Evolutionary conservation across 2,888 invertebrate genomes (phyloP).

Genomic region (Ctena decussata): DNA sequence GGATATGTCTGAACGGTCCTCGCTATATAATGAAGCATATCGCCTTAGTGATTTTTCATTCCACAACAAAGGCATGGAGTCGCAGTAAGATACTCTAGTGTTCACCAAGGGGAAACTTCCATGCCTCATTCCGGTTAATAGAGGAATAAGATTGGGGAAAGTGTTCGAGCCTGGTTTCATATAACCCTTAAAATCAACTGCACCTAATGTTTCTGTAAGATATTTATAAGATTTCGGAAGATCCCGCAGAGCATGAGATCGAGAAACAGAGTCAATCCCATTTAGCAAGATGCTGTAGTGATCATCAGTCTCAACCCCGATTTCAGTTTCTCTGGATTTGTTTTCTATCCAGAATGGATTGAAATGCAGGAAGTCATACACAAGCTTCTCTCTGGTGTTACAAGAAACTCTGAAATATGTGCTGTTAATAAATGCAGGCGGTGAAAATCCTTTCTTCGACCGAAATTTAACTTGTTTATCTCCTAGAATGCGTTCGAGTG

Average conservation of each 20-base stretch:
- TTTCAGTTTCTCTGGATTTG: neutral
- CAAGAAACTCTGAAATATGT: constrained; percentile 43
- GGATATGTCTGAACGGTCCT: constrained; percentile 92
- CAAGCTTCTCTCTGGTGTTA: neutral
- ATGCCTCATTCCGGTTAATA: constrained; percentile 55
- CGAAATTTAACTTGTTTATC: constrained; percentile 25
- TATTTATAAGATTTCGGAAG: constrained; percentile 61
- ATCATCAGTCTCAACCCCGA: constrained; percentile 38
- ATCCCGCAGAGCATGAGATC: constrained; percentile 54
- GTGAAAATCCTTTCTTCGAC: neutral
- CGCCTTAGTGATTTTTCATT: constrained; percentile 91
- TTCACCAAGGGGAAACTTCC: constrained; percentile 22
- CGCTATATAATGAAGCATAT: no score
- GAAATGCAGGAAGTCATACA: no score
- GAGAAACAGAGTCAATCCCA: constrained; percentile 53
- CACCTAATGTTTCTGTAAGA: constrained; percentile 46
- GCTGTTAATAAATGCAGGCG: constrained; percentile 41
- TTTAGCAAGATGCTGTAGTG: constrained; percentile 40
- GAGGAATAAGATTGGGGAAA: constrained; percentile 63
- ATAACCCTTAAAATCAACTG: constrained; percentile 64
- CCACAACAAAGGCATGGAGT: constrained; percentile 92
- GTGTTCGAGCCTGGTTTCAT: constrained; percentile 66
- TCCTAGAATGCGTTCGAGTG: constrained; percentile 26
- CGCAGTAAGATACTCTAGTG: constrained; percentile 30
- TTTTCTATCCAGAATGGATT: constrained; percentile 39